Percentiles rank a stretch among this genome's conserved stretches.
phyloP scores from a whole-genome alignment of 2,113 vertebrate species.

The Nesoenas mayeri region DNA sequence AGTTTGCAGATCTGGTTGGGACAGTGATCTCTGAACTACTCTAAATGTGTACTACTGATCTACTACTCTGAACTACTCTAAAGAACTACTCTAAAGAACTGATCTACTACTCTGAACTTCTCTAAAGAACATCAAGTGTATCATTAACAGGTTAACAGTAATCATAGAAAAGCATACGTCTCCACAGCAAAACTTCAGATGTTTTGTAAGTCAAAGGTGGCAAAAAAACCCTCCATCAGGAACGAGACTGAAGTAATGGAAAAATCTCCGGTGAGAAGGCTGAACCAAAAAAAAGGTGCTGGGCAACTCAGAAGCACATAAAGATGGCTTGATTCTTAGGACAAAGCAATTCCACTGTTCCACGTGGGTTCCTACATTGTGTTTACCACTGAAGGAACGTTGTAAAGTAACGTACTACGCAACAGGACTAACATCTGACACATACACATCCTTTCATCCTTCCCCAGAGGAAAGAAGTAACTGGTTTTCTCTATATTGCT shows the following conservation, averaged over 20 bases:
- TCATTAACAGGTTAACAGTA: not conserved
- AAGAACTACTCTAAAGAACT: no score
- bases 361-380: fast-evolving
- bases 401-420: not conserved
- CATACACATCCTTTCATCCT: not conserved
- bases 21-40: not conserved
- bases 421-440: not conserved
- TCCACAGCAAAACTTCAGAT: not conserved
- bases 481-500: not conserved
- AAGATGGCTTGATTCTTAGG: not conserved
- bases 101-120: not conserved
- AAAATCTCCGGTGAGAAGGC: not conserved
- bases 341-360: not conserved
- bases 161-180: not conserved
- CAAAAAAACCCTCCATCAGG: not conserved
- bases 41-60: not conserved
- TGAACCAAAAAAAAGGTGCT: not conserved
- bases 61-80: no score
- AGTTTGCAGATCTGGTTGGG: not conserved
- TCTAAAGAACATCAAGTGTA: not conserved
- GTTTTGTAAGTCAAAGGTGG: not conserved
- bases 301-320: not conserved
- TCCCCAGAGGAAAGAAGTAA: not conserved
- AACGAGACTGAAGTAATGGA: not conserved
- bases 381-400: not conserved